Percentiles rank a stretch among this genome's conserved stretches.
These are phyloP conservation scores for Eustalomyia histrio DNA, from an alignment of 2,888 invertebrate genomes.

Conservation along the genomic window DNA sequence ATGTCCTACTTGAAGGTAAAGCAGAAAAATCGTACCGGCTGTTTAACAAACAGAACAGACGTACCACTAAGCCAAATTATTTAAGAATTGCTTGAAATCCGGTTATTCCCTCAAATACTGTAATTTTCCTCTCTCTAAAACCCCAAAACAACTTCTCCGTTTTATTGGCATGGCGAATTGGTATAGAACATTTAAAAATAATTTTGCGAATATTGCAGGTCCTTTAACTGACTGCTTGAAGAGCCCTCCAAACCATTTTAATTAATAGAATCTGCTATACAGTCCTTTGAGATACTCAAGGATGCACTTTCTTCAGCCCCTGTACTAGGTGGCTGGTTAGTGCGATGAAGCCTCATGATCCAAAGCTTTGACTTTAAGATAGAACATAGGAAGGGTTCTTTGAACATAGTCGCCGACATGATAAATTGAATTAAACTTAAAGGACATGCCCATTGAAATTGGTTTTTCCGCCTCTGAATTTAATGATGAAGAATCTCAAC, in stretches of 20 bases:
- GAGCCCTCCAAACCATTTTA: constrained; percentile 10
- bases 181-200: constrained; percentile 40
- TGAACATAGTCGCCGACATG: constrained; percentile 16
- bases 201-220: constrained; percentile 42
- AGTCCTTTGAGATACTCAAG: constrained; percentile 36
- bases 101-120: too few species aligned
- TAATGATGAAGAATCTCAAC: background rate
- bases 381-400: constrained; percentile 33
- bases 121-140: constrained; percentile 21
- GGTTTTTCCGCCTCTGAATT: constrained; percentile 22
- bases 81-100: too few species aligned
- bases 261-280: constrained; percentile 5
- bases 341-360: constrained; percentile 20
- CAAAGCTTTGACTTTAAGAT: constrained; percentile 11
- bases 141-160: constrained; percentile 5
- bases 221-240: constrained; percentile 31
- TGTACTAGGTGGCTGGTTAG: constrained; percentile 30
- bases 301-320: too few species aligned
- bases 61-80: too few species aligned
- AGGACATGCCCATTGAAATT: too few species aligned
- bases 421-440: background rate
- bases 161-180: constrained; percentile 49
- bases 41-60: too few species aligned
- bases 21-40: too few species aligned
- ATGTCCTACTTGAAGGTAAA: too few species aligned